These are phyloP conservation scores for Hirtodrosophila trivittata DNA, from an alignment of 2,888 invertebrate species.

Conservation along the genomic window DNA sequence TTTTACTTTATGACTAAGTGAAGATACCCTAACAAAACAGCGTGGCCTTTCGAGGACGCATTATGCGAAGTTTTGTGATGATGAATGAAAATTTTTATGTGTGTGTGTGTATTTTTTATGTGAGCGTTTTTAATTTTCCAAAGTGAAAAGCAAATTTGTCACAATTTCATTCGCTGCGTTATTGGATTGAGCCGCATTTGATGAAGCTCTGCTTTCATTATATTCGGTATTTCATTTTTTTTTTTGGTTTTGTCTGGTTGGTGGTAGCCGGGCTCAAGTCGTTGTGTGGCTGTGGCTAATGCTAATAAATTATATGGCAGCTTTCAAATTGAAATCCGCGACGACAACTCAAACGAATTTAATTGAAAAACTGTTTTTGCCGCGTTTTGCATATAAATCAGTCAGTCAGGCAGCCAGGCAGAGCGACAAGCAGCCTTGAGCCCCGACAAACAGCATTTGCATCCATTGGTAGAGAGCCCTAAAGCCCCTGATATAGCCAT, in stretches of 20 bases:
- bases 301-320: conserved; percentile 76
- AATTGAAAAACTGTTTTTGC: conserved; percentile 74
- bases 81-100: conserved; percentile 63
- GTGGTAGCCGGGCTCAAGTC: conserved; percentile 52
- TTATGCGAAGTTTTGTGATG: conserved; percentile 64
- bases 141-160: conserved; percentile 77
- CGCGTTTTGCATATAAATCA: conserved; percentile 78
- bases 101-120: conserved; percentile 50
- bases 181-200: conserved; percentile 75
- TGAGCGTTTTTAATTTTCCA: conserved; percentile 72
- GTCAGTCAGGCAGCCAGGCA: conserved; percentile 29
- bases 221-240: conserved; percentile 15
- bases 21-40: conserved; percentile 6
- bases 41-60: conserved; percentile 30
- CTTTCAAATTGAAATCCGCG: conserved; percentile 76
- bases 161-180: conserved; percentile 63
- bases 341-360: conserved; percentile 76
- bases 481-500: conserved; percentile 12
- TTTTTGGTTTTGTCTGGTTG: conserved; percentile 14
- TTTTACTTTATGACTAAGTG: background rate
- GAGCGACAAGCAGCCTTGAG: conserved; percentile 42
- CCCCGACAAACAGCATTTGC: conserved; percentile 55
- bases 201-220: conserved; percentile 60
- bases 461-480: conserved; percentile 22
- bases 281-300: conserved; percentile 72